phyloP scores from a whole-genome alignment of 2,888 invertebrate genomes.

The Crepidodera aurea region DNA sequence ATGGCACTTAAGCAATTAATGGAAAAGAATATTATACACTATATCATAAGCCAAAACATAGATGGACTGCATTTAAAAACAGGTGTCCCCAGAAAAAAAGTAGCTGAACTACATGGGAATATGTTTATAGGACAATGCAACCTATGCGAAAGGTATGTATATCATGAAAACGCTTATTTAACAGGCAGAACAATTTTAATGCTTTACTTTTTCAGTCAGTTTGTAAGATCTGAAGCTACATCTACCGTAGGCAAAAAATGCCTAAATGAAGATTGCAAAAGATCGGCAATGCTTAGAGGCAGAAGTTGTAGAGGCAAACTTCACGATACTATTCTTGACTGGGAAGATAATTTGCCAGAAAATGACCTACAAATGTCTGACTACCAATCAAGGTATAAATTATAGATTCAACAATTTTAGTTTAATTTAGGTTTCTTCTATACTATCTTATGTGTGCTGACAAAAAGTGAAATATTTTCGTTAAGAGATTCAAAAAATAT shows the following conservation, averaged over 20 bases:
- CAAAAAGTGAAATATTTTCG: too few relatives aligned
- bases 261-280: constrained; percentile 72
- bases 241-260: constrained; percentile 83
- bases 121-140: constrained; percentile 96
- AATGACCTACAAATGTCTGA: constrained; percentile 84
- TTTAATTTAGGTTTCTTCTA: too few relatives aligned
- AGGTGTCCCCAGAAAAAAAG: constrained; percentile 78
- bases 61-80: constrained; percentile 96
- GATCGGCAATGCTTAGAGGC: constrained; percentile 65
- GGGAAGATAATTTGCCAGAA: constrained; percentile 94
- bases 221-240: constrained; percentile 77
- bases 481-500: too few relatives aligned
- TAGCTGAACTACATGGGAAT: constrained; percentile 97
- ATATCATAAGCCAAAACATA: constrained; percentile 95
- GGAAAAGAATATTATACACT: constrained; percentile 77
- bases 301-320: constrained; percentile 89
- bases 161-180: too few relatives aligned
- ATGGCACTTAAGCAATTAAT: constrained; percentile 88
- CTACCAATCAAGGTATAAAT: constrained; percentile 81
- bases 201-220: constrained; percentile 72
- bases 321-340: constrained; percentile 93
- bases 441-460: too few relatives aligned
- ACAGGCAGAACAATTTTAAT: too few relatives aligned
- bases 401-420: too few relatives aligned
- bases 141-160: constrained; percentile 72